Evolutionary conservation across 2,797 vertebrate genomes (phyloP).

Genomic region (Cuniculus paca): DNA sequence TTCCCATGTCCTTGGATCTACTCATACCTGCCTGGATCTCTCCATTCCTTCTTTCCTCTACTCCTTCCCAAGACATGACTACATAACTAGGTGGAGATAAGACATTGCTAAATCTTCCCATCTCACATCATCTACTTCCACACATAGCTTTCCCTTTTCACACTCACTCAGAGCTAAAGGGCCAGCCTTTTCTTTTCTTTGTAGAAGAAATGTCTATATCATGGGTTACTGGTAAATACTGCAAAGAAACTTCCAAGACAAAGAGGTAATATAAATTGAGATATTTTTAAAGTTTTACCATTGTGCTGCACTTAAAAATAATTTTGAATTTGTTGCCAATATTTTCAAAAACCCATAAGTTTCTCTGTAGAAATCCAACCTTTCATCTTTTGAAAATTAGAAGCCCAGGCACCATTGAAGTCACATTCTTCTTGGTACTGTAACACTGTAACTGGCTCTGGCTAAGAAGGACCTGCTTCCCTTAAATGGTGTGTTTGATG

Average conservation of each 20-base stretch:
- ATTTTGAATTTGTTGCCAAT: background rate
- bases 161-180: background rate
- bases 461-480: background rate
- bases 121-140: background rate
- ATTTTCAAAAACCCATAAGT: background rate
- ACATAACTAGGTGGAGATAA: background rate
- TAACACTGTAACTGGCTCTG: background rate
- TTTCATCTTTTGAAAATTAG: constrained; percentile 14
- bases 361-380: background rate
- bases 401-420: background rate
- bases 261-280: background rate
- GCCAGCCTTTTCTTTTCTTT: background rate
- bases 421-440: background rate
- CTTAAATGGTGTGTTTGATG: background rate
- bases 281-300: background rate
- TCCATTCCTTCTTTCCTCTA: background rate
- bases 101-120: background rate
- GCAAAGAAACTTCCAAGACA: background rate
- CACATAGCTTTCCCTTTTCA: background rate
- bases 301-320: background rate
- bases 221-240: background rate
- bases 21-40: background rate
- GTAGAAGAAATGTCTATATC: background rate
- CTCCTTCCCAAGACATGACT: background rate
- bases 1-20: background rate